Evolutionary conservation across 2,888 invertebrate species (phyloP), one percentile per base, ranked within the genome.

Genomic region (Nemotelus pantherinus): DNA sequence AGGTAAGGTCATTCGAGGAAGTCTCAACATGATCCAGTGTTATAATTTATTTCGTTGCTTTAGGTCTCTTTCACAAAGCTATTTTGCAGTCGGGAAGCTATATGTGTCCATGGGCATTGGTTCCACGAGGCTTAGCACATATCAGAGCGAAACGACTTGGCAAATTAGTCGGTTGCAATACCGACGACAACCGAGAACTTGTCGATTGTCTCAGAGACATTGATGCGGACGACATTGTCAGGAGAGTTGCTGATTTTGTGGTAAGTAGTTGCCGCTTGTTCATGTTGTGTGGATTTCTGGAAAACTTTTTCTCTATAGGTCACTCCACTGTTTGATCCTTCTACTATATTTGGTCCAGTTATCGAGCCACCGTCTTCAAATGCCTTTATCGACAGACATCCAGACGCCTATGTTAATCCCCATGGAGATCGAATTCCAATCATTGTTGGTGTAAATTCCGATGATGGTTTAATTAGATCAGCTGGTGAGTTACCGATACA

Each of bases 31-130:
- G 50, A 50, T 50, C 50, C 5, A 50, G 5, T 5, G 10, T 50
- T 50, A 50, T 50, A 10, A 50, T 50, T 50, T 50, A 7, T 79
- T 50, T 50, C 78, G 71, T 45, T 57, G 76, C 85, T 86, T 72
- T 83, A 93, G 93, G 91, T 78, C 83, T 92, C n/a, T 92, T 93
- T 81, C 90, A 91, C 80, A 90, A 90, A 79, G 92, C 88, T 0
- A 93, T 93, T 80, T 90, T 92, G 0, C 91, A 93, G 84, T 93
- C 92, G 77, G 93, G 93, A 0, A 91, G 90, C 2, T 89, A 90
- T 0, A 83, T 91, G 25, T 89, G 89, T 57, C 89, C 90, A 0
- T 91, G 91, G 91, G 89, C 90, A 0, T 86, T 91, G 0, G 86
- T 89, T 0, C 85, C 86, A 55, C 89, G 90, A 1, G 90, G 89